A percentile compares a stretch with the other conserved stretches of the same genome.
phyloP scores from a whole-genome alignment of 2,797 vertebrate species.

The Huso huso region DNA sequence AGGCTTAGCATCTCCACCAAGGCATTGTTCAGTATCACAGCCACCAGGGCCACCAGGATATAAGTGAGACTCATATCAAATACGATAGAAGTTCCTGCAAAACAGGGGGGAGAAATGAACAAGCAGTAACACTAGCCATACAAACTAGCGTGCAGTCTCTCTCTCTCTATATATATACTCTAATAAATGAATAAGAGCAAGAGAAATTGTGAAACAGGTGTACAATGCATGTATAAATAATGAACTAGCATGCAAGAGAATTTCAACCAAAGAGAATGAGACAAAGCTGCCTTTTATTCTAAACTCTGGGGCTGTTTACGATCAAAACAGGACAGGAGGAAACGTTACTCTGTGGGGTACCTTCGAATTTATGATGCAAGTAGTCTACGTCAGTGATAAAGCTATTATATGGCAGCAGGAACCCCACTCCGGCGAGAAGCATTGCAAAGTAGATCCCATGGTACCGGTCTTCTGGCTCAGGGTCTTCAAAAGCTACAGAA shows the following conservation, averaged over 20 bases:
- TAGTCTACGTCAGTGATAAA: constrained; percentile 96
- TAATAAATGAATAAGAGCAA: too few species aligned
- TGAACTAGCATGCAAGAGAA: too few species aligned
- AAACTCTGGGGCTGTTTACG: too few species aligned
- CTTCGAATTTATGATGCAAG: constrained; percentile 89
- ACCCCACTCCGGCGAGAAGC: constrained; percentile 91
- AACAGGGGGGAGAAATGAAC: neutral
- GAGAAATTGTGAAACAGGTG: too few species aligned
- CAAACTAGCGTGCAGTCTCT: too few species aligned
- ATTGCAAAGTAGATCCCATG: constrained; percentile 96
- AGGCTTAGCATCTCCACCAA: constrained; percentile 86
- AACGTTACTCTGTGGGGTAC: constrained; percentile 41
- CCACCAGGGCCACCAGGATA: constrained; percentile 84
- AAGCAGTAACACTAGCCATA: too few species aligned
- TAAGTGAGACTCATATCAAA: constrained; percentile 97
- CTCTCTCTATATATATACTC: too few species aligned
- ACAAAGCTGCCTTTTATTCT: too few species aligned
- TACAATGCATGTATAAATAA: too few species aligned
- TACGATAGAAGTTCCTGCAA: constrained; percentile 84
- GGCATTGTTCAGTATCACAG: constrained; percentile 87
- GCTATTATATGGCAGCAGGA: constrained; percentile 95
- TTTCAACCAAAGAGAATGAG: too few species aligned
- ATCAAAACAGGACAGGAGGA: too few species aligned
- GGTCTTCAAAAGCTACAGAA: constrained; percentile 63
- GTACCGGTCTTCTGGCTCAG: constrained; percentile 81